These are phyloP conservation scores for Antitype chi DNA, from an alignment of 2,888 invertebrate species.

Conservation along the genomic window DNA sequence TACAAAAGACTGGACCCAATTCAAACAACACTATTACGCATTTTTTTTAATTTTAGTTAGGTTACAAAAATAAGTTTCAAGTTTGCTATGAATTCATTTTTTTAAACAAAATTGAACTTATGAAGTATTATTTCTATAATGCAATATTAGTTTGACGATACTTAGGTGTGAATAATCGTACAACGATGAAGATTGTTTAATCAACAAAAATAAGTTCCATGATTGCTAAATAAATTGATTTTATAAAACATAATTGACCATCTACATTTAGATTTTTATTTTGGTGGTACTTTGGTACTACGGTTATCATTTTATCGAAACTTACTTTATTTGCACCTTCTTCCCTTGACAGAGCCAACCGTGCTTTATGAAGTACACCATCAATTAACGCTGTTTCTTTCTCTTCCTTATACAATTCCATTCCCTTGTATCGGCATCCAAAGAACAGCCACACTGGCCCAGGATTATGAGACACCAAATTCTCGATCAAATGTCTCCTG, in stretches of 20 bases:
- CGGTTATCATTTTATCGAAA: background rate
- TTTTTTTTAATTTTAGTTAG: background rate
- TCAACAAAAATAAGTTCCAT: too few species aligned
- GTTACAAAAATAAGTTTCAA: background rate
- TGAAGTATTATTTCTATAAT: background rate
- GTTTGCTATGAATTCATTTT: background rate
- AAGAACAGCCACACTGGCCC: conserved; percentile 95
- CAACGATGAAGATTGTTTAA: too few species aligned
- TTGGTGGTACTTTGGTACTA: too few species aligned
- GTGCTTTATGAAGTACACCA: conserved; percentile 93
- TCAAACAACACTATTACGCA: background rate
- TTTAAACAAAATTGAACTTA: background rate
- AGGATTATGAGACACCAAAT: conserved; percentile 65
- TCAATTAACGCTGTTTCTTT: conserved; percentile 93
- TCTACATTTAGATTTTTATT: too few species aligned
- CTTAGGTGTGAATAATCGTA: too few species aligned
- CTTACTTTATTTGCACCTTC: conserved; percentile 93
- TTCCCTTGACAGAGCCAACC: conserved; percentile 96
- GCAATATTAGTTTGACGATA: too few species aligned
- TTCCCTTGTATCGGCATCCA: conserved; percentile 94
- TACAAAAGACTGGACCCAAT: background rate
- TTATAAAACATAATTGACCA: too few species aligned
- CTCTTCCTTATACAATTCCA: conserved; percentile 96
- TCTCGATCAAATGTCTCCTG: conserved; percentile 82
- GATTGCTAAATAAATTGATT: too few species aligned